Percentiles rank a stretch among this genome's conserved stretches.
phyloP scores from a whole-genome alignment of 2,797 vertebrate species.

The Danio choprae region DNA sequence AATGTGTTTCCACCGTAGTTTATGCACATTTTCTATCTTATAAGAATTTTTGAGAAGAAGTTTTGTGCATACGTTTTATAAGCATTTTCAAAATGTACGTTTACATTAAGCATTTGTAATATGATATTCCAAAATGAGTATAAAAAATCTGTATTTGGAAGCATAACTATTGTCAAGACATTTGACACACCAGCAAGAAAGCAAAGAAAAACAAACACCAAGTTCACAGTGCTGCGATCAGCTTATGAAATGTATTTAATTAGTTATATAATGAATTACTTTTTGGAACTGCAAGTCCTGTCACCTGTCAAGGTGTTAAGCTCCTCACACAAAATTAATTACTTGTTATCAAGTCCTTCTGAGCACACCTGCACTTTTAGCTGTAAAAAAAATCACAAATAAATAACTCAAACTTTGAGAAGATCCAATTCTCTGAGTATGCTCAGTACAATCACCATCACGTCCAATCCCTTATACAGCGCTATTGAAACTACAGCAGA shows the following conservation, averaged over 20 bases:
- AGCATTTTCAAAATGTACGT: too few relatives aligned
- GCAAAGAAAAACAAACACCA: neutral
- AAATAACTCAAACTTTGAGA: neutral
- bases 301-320: neutral
- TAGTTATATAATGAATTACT: neutral
- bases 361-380: constrained; percentile 18
- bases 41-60: too few relatives aligned
- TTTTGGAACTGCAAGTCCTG: constrained; percentile 1
- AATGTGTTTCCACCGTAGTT: too few relatives aligned
- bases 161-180: too few relatives aligned
- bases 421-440: neutral
- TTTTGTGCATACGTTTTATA: too few relatives aligned
- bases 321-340: constrained; percentile 11
- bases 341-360: neutral
- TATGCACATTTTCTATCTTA: too few relatives aligned
- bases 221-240: neutral
- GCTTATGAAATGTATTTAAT: constrained; percentile 1
- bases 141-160: too few relatives aligned
- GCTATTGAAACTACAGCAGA: constrained; percentile 66
- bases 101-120: too few relatives aligned
- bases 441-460: neutral
- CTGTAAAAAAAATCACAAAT: neutral
- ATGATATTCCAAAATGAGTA: too few relatives aligned
- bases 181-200: too few relatives aligned
- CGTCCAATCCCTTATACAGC: constrained; percentile 42